phyloP scores from a whole-genome alignment of 1,140 invertebrate species.

The Cotesia vestalis region DNA sequence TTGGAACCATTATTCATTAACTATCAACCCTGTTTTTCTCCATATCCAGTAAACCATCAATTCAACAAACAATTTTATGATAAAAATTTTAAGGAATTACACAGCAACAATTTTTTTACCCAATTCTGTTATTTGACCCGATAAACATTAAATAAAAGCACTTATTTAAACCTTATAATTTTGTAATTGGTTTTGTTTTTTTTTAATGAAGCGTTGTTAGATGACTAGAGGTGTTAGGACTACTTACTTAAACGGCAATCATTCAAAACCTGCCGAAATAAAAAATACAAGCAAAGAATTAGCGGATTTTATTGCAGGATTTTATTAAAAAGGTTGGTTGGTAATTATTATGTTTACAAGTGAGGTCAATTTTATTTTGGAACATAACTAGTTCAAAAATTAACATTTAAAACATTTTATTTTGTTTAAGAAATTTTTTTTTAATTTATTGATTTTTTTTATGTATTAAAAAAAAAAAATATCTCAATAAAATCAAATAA shows the following conservation, averaged over 20 bases:
- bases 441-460: too few species aligned
- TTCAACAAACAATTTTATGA: too few species aligned
- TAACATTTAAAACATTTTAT: too few species aligned
- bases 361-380: neutral
- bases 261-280: constrained; percentile 52
- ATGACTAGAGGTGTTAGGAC: constrained; percentile 59
- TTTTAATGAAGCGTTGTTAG: constrained; percentile 59
- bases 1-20: neutral
- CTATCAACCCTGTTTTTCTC: neutral
- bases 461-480: too few species aligned
- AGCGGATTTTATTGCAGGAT: constrained; percentile 40
- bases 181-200: constrained; percentile 35
- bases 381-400: too few species aligned
- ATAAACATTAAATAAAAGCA: constrained; percentile 19
- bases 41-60: too few species aligned
- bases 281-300: constrained; percentile 45
- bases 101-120: too few species aligned
- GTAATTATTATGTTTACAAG: too few species aligned
- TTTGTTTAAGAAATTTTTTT: too few species aligned
- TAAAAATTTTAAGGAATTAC: too few species aligned
- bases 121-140: neutral
- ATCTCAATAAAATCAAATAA: too few species aligned
- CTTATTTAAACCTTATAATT: constrained; percentile 1
- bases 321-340: neutral
- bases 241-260: constrained; percentile 51